Conservation (phyloP, 2,113 vertebrate genomes). For the Lophius piscatorius region DNA sequence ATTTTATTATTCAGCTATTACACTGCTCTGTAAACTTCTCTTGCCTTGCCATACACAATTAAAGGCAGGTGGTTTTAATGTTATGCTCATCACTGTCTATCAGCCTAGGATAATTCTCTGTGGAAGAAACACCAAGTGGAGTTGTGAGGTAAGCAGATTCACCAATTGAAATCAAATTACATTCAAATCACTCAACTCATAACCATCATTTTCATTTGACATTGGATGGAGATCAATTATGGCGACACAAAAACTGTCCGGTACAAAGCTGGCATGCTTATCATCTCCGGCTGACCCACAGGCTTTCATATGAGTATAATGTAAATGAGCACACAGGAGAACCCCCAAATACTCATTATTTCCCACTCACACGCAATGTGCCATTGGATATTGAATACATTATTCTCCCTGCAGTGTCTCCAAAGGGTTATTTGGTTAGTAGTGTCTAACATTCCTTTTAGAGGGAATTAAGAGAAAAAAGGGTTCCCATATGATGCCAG, state of each 20-base stretch:
- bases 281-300: conserved; percentile 42
- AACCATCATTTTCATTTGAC: conserved; percentile 58
- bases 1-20: too few species aligned
- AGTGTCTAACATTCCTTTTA: conserved; percentile 41
- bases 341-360: conserved; percentile 65
- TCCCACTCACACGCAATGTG: conserved; percentile 55
- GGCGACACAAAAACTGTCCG: conserved; percentile 44
- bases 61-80: too few species aligned
- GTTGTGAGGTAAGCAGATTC: conserved; percentile 40
- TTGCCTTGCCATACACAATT: too few species aligned
- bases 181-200: conserved; percentile 60
- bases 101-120: too few species aligned
- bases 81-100: too few species aligned
- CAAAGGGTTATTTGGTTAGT: conserved; percentile 62
- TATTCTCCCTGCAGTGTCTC: conserved; percentile 60
- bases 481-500: conserved; percentile 30
- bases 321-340: conserved; percentile 49
- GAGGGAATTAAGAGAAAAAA: conserved; percentile 29
- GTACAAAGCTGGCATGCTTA: conserved; percentile 54
- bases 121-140: too few species aligned
- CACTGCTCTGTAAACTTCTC: too few species aligned
- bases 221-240: conserved; percentile 61
- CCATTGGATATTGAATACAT: conserved; percentile 63
- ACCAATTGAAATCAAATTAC: conserved; percentile 52
- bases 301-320: conserved; percentile 54